Evolutionary conservation across 1,140 invertebrate species (phyloP).

Genomic region (Caerostris extrusa): DNA sequence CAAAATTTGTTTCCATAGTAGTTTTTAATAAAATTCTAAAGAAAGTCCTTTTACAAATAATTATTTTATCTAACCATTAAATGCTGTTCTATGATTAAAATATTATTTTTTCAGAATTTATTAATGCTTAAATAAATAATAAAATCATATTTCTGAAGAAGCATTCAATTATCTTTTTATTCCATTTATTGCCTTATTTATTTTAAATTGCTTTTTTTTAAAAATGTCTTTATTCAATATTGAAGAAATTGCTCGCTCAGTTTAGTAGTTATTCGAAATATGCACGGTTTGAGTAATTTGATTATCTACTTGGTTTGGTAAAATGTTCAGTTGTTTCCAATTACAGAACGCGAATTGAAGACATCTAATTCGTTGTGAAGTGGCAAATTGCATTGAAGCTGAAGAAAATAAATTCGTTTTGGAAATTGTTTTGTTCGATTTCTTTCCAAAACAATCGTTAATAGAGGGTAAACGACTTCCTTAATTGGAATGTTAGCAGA

Average conservation of each 20-base stretch:
- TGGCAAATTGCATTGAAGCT: conserved; percentile 1
- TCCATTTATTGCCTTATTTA: not conserved
- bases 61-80: too few relatives aligned
- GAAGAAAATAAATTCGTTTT: not conserved
- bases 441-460: not conserved
- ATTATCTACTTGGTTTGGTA: not conserved
- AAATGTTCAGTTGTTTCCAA: not conserved
- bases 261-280: not conserved
- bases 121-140: too few relatives aligned
- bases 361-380: not conserved
- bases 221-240: not conserved
- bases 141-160: too few relatives aligned
- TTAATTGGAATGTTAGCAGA: conserved; percentile 9
- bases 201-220: not conserved
- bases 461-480: conserved; percentile 5
- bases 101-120: too few relatives aligned
- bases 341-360: not conserved
- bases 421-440: not conserved
- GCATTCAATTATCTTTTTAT: too few relatives aligned
- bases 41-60: too few relatives aligned
- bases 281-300: not conserved
- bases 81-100: too few relatives aligned
- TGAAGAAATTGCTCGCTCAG: too few relatives aligned
- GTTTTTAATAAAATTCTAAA: too few relatives aligned
- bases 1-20: too few relatives aligned